Base-by-base conservation (phyloP, 2,797 vertebrate genomes). In the Hippopotamyrus pictus region DNA sequence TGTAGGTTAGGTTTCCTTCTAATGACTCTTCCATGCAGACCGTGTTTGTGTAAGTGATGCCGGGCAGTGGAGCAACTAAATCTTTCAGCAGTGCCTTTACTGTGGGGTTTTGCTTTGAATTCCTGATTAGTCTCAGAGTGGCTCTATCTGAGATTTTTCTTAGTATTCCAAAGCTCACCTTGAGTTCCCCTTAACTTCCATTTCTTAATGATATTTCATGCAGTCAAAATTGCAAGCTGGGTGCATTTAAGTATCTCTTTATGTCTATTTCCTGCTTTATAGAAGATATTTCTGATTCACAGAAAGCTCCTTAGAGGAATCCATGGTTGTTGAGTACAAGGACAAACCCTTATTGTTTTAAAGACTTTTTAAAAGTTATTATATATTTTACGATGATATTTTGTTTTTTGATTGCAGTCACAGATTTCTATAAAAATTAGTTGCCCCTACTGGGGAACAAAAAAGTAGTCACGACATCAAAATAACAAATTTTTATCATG, bases 51-150 rank as follows among this genome's bases (percentile, higher is more conserved):
- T 73, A 73, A 73, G 33, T 73, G 29, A 73, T 73, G 69, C 5
- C 0, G 29, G 11, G 69, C 12, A 37, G 12, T 37, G 12, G 69
- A 73, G 69, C 69, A 73, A 2, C 33, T 73, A 37, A 73, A 73
- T 37, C 69, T 73, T 2, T 62, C 86, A 69, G 65, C 37, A 82
- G 76, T 53, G 62, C 65, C 46, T 88, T 88, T 87, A 82, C 37
- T 44, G 53, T 89, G 85, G 89, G 59, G 59, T 65, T 86, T 86
- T 33, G 41, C 83, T 65, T 65, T 76, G 54, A 25, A 54, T 3
- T 44, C 53, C 86, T 48, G 44, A 37, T 33, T 73, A 37, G 12
- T 73, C 69, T 73, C 65, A 73, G 69, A 37, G 69, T 73, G 69
- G 5, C 69, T 73, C 69, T 5, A 17, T 69, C 25, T 33, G 65